These are phyloP conservation scores for Hestina assimilis DNA, from an alignment of 1,140 invertebrate species.

Conservation along the genomic window DNA sequence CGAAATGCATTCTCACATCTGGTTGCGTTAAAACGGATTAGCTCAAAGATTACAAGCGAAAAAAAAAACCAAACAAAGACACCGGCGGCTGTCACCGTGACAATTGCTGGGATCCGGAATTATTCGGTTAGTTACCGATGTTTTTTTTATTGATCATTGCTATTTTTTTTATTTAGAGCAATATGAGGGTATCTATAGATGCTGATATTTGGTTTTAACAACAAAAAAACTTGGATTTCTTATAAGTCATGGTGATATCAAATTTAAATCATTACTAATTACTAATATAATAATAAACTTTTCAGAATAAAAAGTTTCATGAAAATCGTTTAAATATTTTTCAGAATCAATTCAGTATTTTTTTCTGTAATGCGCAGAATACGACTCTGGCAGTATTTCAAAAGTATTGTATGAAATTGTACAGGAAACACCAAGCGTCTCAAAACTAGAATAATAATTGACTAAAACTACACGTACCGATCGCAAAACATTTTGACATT, in stretches of 20 bases:
- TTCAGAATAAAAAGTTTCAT: no score
- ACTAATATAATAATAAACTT: no score
- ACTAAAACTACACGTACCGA: conserved; percentile 17
- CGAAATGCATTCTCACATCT: conserved; percentile 59
- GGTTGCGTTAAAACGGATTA: conserved; percentile 75
- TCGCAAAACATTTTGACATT: conserved; percentile 33
- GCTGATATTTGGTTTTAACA: no score
- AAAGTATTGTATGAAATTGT: no score
- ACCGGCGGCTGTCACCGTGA: conserved; percentile 66
- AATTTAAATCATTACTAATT: no score
- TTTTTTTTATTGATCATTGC: conserved; percentile 48
- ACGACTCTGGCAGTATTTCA: no score
- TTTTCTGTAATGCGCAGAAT: no score
- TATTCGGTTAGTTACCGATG: conserved; percentile 56
- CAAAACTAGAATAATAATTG: neutral
- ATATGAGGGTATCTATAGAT: conserved; percentile 16
- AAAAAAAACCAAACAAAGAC: conserved; percentile 68
- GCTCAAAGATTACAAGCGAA: conserved; percentile 66
- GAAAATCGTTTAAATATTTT: no score
- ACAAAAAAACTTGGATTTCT: no score
- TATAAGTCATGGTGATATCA: no score
- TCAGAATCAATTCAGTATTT: no score
- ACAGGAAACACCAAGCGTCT: no score
- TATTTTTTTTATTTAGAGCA: conserved; percentile 39
- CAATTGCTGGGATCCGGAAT: conserved; percentile 65